These are phyloP conservation scores for Zele albiditarsus DNA, from an alignment of 2,888 invertebrate species.

Conservation along the genomic window DNA sequence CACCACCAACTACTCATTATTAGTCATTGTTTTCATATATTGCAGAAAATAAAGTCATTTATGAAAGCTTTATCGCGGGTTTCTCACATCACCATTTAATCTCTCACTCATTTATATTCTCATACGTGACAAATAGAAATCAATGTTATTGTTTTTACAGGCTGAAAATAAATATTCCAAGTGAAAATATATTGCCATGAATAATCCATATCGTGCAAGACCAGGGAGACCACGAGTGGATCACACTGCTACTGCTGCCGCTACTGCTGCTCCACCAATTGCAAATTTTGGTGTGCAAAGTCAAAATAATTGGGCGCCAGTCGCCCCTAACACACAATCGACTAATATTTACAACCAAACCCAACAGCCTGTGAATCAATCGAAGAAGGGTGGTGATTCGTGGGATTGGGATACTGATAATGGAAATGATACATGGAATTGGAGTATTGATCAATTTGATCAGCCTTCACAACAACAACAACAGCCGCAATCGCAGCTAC, in stretches of 20 bases:
- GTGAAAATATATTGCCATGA: slow-evolving; percentile 57
- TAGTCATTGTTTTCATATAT: not conserved
- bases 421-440: slow-evolving; percentile 70
- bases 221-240: slow-evolving; percentile 63
- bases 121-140: not conserved
- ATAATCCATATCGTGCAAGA: slow-evolving; percentile 69
- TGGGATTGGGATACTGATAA: slow-evolving; percentile 67
- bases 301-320: slow-evolving; percentile 64
- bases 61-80: slow-evolving; percentile 15
- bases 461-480: slow-evolving; percentile 53
- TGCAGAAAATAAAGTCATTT: not conserved
- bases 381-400: slow-evolving; percentile 57
- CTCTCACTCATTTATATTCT: not conserved
- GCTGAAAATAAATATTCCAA: slow-evolving; percentile 52
- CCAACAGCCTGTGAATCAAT: slow-evolving; percentile 54
- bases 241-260: slow-evolving; percentile 54
- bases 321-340: slow-evolving; percentile 43
- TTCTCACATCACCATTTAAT: slow-evolving; percentile 16
- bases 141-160: slow-evolving; percentile 47
- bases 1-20: not conserved
- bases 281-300: slow-evolving; percentile 61
- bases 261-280: slow-evolving; percentile 49
- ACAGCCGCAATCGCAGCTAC: slow-evolving; percentile 48
- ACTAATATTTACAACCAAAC: slow-evolving; percentile 49
- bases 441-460: slow-evolving; percentile 67